Evolutionary conservation across 2,113 vertebrate genomes (phyloP).

Genomic region (Dipodomys merriami): DNA sequence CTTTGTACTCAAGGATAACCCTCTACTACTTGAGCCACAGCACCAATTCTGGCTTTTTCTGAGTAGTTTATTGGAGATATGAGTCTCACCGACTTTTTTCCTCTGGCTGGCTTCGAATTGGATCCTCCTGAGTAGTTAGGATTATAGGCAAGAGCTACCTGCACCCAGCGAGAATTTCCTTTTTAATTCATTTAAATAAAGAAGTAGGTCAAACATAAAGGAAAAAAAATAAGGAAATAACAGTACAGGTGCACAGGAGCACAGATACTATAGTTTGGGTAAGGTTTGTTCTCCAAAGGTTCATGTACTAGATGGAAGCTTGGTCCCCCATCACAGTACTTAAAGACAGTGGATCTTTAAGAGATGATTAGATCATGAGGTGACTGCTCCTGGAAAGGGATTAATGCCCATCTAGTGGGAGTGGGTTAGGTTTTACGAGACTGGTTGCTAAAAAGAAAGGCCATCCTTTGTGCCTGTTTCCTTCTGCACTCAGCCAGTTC

Average conservation of each 20-base stretch:
- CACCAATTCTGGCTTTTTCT: too few relatives aligned
- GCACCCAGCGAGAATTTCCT: neutral
- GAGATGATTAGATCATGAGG: neutral
- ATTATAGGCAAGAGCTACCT: too few relatives aligned
- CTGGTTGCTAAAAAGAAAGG: neutral
- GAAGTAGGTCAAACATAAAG: neutral
- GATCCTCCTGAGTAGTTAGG: too few relatives aligned
- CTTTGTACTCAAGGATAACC: too few relatives aligned
- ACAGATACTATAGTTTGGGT: neutral
- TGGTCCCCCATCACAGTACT: neutral
- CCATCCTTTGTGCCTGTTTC: too few relatives aligned
- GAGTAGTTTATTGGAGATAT: too few relatives aligned
- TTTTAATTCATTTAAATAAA: slow-evolving; percentile 18
- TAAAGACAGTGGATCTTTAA: neutral
- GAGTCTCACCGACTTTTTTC: too few relatives aligned
- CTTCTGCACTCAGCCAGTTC: neutral
- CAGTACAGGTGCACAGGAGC: neutral
- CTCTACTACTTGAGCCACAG: too few relatives aligned
- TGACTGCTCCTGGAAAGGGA: neutral
- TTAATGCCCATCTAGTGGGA: neutral
- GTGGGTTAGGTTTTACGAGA: neutral
- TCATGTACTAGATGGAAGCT: too few relatives aligned
- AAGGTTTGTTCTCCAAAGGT: neutral
- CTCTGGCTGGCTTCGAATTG: too few relatives aligned
- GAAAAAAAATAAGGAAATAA: neutral